A percentile compares a stretch with the other conserved stretches of the same genome.
Evolutionary conservation across 2,888 invertebrate species (phyloP).

Genomic region (Diloba caeruleocephala): DNA sequence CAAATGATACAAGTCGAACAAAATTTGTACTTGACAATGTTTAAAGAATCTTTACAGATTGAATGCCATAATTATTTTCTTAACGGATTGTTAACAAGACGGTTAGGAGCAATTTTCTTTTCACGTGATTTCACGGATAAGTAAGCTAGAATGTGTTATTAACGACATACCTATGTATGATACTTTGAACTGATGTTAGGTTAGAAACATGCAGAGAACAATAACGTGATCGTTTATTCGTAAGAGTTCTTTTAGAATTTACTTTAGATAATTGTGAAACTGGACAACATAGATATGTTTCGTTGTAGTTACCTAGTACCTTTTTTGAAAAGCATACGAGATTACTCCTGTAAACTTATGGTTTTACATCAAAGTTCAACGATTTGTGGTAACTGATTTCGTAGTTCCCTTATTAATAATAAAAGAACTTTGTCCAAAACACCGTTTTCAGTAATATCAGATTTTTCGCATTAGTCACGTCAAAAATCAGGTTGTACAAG

Average conservation of each 20-base stretch:
- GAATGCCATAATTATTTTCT: slow-evolving; percentile 35
- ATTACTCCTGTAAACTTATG: too few species aligned
- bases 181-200: slow-evolving; percentile 12
- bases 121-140: slow-evolving; percentile 55
- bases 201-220: background rate
- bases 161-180: slow-evolving; percentile 24
- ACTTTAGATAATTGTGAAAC: too few species aligned
- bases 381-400: background rate
- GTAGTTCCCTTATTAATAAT: too few species aligned
- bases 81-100: slow-evolving; percentile 40
- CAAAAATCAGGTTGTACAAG: slow-evolving; percentile 61
- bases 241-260: background rate
- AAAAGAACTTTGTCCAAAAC: too few species aligned
- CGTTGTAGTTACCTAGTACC: too few species aligned
- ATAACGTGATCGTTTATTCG: background rate
- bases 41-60: slow-evolving; percentile 30
- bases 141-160: slow-evolving; percentile 43
- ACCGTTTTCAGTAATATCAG: slow-evolving; percentile 27
- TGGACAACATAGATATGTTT: too few species aligned
- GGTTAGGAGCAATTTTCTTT: slow-evolving; percentile 38
- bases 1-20: slow-evolving; percentile 25
- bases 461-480: slow-evolving; percentile 58
- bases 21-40: slow-evolving; percentile 44
- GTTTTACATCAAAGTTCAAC: background rate
- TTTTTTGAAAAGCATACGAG: too few species aligned